These are phyloP conservation scores for Notocelia uddmanniana DNA, from an alignment of 2,888 invertebrate species.

Conservation along the genomic window DNA sequence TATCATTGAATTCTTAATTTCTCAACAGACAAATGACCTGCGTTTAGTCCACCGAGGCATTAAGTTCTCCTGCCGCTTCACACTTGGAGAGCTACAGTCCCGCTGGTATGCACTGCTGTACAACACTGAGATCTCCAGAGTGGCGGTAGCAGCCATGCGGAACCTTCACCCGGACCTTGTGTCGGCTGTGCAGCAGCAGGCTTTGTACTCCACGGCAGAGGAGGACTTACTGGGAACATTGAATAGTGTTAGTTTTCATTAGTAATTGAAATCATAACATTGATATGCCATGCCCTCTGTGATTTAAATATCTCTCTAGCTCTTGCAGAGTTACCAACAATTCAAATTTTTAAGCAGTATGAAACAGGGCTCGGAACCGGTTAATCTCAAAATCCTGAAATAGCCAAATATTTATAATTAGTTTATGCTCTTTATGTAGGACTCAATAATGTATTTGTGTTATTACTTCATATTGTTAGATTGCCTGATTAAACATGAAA, in stretches of 20 bases:
- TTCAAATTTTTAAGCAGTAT: no score
- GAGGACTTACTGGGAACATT: constrained; percentile 94
- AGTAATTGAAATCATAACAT: constrained; percentile 54
- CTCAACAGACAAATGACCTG: constrained; percentile 89
- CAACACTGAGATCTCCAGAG: constrained; percentile 96
- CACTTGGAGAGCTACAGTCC: constrained; percentile 96
- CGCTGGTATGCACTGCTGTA: constrained; percentile 98
- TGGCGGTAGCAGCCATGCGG: constrained; percentile 96
- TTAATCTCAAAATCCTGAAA: no score
- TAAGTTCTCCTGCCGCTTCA: constrained; percentile 98
- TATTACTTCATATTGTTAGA: no score
- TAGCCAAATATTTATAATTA: no score
- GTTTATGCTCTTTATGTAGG: no score
- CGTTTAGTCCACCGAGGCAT: constrained; percentile 95
- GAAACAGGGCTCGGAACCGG: no score
- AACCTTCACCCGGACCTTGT: constrained; percentile 97
- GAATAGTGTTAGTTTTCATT: constrained; percentile 86
- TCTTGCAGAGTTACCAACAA: no score
- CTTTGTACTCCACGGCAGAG: constrained; percentile 95
- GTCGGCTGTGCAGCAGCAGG: constrained; percentile 94
- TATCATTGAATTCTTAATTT: no score
- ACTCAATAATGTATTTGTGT: no score
- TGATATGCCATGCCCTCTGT: no score
- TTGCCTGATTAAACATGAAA: no score
- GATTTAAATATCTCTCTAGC: no score